A percentile compares a stretch with the other conserved stretches of the same genome.
Conservation (phyloP, 2,888 invertebrate species). For the Drepana falcataria region DNA sequence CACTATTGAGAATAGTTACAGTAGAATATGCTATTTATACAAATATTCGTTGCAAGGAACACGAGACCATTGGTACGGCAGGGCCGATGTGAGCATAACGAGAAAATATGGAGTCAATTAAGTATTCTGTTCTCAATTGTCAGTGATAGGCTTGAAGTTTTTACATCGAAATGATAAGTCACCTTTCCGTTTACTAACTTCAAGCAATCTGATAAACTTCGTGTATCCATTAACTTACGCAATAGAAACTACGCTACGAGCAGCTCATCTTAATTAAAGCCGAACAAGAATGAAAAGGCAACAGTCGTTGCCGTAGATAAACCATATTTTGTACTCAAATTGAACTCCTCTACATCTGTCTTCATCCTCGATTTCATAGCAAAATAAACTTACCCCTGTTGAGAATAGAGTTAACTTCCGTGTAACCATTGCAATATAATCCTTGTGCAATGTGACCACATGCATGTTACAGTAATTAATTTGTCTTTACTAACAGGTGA, state of each 20-base stretch:
- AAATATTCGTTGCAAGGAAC: too few species aligned
- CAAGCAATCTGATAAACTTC: too few species aligned
- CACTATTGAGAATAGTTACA: too few species aligned
- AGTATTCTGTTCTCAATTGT: too few species aligned
- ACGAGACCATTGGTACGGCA: too few species aligned
- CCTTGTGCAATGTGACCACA: background rate
- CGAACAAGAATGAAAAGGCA: slow-evolving; percentile 1
- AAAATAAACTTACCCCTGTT: background rate
- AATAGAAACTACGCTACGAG: background rate
- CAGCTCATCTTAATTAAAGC: background rate
- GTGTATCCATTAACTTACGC: too few species aligned
- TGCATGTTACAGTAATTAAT: background rate
- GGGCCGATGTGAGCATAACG: too few species aligned
- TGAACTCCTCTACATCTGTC: background rate
- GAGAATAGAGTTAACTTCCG: background rate
- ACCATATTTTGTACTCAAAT: slow-evolving; percentile 1
- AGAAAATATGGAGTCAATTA: too few species aligned
- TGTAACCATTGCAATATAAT: background rate
- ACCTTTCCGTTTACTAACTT: too few species aligned
- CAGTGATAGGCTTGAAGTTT: too few species aligned
- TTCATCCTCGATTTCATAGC: background rate
- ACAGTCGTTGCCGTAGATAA: background rate
- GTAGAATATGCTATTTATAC: too few species aligned
- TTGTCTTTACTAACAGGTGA: background rate
- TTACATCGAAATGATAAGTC: too few species aligned